phyloP scores from a whole-genome alignment of 2,797 vertebrate species.

The Platyrinchus mystaceus region DNA sequence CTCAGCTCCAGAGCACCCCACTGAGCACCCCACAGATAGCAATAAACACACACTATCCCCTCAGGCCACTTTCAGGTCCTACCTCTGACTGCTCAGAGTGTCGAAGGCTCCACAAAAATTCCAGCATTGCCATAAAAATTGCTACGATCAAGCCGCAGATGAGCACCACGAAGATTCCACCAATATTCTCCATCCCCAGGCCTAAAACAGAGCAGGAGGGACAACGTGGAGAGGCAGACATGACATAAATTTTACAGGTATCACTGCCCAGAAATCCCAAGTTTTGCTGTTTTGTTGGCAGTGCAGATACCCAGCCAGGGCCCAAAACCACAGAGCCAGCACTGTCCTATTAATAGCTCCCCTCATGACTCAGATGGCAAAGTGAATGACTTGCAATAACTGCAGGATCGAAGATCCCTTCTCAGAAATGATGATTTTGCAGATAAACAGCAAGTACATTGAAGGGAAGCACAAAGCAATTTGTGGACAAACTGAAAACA shows the following conservation, averaged over 20 bases:
- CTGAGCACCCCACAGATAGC: background rate
- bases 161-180: constrained; percentile 98
- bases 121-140: constrained; percentile 98
- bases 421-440: constrained; percentile 59
- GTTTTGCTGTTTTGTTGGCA: background rate
- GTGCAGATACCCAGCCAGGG: background rate
- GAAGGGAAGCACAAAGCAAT: constrained; percentile 16
- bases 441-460: constrained; percentile 39
- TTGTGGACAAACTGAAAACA: constrained; percentile 7
- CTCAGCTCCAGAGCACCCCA: background rate
- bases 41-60: background rate
- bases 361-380: background rate
- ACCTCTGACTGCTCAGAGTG: constrained; percentile 94
- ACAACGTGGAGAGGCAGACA: background rate
- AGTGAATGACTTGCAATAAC: constrained; percentile 24
- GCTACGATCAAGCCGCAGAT: constrained; percentile 97
- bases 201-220: constrained; percentile 76
- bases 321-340: background rate
- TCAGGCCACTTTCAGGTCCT: constrained; percentile 65
- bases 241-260: background rate
- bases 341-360: constrained; percentile 27
- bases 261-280: background rate
- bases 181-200: constrained; percentile 98
- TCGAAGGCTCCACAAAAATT: constrained; percentile 97
- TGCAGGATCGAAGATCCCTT: constrained; percentile 4